Conservation (phyloP, 2,888 invertebrate genomes). For the Leptodirus hochenwartii region DNA sequence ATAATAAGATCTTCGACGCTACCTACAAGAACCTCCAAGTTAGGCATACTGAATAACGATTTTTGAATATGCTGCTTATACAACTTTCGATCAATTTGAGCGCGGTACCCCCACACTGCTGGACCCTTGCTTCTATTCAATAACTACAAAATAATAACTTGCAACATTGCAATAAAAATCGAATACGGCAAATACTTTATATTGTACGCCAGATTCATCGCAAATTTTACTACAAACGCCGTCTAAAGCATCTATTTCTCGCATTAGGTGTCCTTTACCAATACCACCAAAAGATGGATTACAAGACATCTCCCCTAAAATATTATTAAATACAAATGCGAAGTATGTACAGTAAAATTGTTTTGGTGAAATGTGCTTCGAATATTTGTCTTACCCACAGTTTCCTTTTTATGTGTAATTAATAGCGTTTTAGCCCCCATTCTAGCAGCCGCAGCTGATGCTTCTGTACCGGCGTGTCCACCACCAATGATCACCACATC, state of each 20-base stretch:
- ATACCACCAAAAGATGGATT: conserved; percentile 89
- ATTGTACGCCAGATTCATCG: conserved; percentile 64
- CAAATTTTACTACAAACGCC: conserved; percentile 68
- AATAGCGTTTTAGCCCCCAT: conserved; percentile 66
- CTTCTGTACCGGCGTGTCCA: conserved; percentile 84
- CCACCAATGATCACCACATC: conserved; percentile 80
- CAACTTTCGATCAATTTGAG: conserved; percentile 69
- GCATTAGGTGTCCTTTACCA: conserved; percentile 76
- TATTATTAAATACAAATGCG: too few relatives aligned
- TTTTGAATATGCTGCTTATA: conserved; percentile 61
- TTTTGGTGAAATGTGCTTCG: conserved; percentile 1
- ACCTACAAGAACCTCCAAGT: conserved; percentile 47
- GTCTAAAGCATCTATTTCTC: conserved; percentile 76
- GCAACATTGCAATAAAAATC: background rate
- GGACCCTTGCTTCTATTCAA: conserved; percentile 70
- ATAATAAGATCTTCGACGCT: conserved; percentile 66
- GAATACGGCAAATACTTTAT: conserved; percentile 33
- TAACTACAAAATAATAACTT: conserved; percentile 25
- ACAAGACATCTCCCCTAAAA: conserved; percentile 76
- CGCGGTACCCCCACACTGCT: conserved; percentile 76
- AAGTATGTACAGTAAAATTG: background rate
- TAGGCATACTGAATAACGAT: conserved; percentile 42
- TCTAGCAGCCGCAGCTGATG: conserved; percentile 63
- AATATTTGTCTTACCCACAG: conserved; percentile 40
- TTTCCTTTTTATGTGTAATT: conserved; percentile 66